Percentiles rank a stretch among this genome's conserved stretches.
These are phyloP conservation scores for Xiphorhynchus erythropygius DNA, from an alignment of 2,797 vertebrate species.

Conservation along the genomic window DNA sequence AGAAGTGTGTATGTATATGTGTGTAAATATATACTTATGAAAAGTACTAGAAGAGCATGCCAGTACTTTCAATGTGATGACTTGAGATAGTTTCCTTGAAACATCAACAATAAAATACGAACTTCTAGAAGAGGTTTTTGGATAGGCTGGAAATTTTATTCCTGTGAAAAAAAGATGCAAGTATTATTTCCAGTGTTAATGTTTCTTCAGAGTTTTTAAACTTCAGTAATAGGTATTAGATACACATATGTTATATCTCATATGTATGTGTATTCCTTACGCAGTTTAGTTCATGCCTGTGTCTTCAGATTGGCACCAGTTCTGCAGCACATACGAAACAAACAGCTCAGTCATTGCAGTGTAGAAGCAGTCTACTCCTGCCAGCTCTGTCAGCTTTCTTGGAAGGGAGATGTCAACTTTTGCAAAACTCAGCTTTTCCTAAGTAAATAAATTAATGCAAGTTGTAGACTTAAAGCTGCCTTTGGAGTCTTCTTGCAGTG, in stretches of 20 bases:
- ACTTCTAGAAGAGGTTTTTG: background rate
- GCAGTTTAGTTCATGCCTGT: background rate
- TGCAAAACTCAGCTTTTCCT: background rate
- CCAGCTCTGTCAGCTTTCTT: background rate
- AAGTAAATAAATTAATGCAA: background rate
- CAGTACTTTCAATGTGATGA: background rate
- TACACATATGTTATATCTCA: background rate
- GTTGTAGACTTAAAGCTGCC: background rate
- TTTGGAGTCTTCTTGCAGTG: background rate
- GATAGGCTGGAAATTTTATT: background rate
- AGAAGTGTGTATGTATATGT: background rate
- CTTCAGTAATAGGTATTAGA: background rate
- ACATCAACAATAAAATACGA: background rate
- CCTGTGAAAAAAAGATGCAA: background rate
- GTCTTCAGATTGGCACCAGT: background rate
- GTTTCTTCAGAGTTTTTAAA: background rate
- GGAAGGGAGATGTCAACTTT: background rate
- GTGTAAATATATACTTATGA: background rate
- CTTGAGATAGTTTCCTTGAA: background rate
- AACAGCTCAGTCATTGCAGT: background rate
- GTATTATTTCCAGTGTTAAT: background rate
- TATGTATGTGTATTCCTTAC: background rate
- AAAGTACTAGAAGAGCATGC: background rate
- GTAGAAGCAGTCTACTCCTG: background rate
- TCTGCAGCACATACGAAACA: background rate